Evolutionary conservation across 1,140 invertebrate genomes (phyloP).

Genomic region (Prorops nasuta): DNA sequence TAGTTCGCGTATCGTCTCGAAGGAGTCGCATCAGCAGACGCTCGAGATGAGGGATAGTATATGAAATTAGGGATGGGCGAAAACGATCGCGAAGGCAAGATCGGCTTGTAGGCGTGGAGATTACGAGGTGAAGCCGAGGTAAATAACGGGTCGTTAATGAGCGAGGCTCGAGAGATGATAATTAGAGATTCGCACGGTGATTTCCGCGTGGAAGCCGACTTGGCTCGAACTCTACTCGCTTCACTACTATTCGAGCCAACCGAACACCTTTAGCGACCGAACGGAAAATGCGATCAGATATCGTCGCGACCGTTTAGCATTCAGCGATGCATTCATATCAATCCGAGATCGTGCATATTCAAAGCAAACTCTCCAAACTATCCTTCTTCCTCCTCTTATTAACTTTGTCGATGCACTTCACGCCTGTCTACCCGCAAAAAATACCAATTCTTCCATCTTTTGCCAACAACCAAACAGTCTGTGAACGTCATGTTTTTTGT

Average conservation of each 20-base stretch:
- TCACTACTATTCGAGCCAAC: slow-evolving; percentile 17
- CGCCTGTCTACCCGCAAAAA: no score
- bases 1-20: no score
- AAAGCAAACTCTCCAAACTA: slow-evolving; percentile 16
- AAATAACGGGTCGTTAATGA: slow-evolving; percentile 22
- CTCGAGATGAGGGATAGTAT: neutral
- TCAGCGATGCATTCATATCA: slow-evolving; percentile 57
- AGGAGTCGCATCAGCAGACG: neutral
- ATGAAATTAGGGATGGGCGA: no score
- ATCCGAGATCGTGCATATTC: slow-evolving; percentile 53
- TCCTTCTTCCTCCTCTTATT: neutral
- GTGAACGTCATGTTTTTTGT: no score
- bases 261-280: slow-evolving; percentile 34
- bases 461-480: no score
- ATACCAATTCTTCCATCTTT: neutral
- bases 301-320: slow-evolving; percentile 42
- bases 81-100: slow-evolving; percentile 5
- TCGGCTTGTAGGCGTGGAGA: no score
- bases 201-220: slow-evolving; percentile 27
- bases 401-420: no score
- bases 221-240: no score
- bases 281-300: slow-evolving; percentile 51
- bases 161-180: slow-evolving; percentile 25
- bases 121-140: no score
- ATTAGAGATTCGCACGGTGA: slow-evolving; percentile 31